phyloP scores from a whole-genome alignment of 2,888 invertebrate species.

The Sclerodermus sp. region DNA sequence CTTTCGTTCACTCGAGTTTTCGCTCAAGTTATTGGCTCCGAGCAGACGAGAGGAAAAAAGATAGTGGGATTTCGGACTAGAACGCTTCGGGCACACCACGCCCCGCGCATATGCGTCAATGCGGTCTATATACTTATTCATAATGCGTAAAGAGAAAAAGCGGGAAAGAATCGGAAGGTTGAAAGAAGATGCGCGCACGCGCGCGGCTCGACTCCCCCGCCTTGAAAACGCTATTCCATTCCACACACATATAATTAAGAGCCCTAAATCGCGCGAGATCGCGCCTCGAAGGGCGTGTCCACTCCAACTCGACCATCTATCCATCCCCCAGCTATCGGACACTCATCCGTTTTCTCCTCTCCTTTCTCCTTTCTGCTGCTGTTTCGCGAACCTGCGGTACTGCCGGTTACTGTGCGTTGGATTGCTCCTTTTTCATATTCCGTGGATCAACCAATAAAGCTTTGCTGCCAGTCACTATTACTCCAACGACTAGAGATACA shows the following conservation, averaged over 20 bases:
- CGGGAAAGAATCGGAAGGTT: not conserved
- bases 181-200: conserved; percentile 7
- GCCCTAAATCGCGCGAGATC: conserved; percentile 53
- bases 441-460: not conserved
- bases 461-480: too few species aligned
- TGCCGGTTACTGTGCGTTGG: too few species aligned
- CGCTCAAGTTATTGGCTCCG: too few species aligned
- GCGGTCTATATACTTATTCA: conserved; percentile 45
- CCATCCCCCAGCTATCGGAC: conserved; percentile 37
- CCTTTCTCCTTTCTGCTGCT: conserved; percentile 14
- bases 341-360: conserved; percentile 15
- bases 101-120: conserved; percentile 42
- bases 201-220: conserved; percentile 35
- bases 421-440: conserved; percentile 4
- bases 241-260: conserved; percentile 52
- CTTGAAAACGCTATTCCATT: conserved; percentile 37
- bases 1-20: too few species aligned
- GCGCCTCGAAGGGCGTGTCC: conserved; percentile 43
- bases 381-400: too few species aligned
- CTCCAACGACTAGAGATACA: too few species aligned
- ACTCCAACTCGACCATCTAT: conserved; percentile 33
- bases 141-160: conserved; percentile 28
- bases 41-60: not conserved
- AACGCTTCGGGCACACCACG: conserved; percentile 45
- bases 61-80: conserved; percentile 27